Base-by-base conservation (phyloP, 2,113 vertebrate genomes). In the Pandion haliaetus region DNA sequence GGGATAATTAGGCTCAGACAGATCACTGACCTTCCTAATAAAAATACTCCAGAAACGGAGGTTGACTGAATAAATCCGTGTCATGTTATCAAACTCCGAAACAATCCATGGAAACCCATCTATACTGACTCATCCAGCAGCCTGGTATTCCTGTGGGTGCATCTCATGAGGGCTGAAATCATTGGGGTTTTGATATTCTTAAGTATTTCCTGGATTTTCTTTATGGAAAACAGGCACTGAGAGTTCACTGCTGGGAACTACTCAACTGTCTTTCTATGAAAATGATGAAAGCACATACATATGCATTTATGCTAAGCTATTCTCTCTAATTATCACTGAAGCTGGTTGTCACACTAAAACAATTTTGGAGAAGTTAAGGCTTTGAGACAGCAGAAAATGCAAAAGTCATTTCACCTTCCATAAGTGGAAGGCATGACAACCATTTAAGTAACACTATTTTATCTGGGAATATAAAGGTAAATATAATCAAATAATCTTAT, bases 1-100 rank as follows among this genome's bases (percentile, higher is more conserved):
- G 94, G 94, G 57, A 91, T 94, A 93, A 96, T 96, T 82, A 96
- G 61, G 57, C 73, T 85, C 78, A 97, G 95, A 96, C 77, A 94
- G 93, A 96, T 79, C 87, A 93, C 84, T 94, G 96, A 96, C 91
- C 95, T 94, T 93, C 86, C 69, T 84, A 82, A 87, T 11, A 49
- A 96, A 97, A 97, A 95, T 18, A 95, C 19, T n/a, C 9, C n/a
- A 74, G 76, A 88, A 95, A 92, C 5, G 23, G 63, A 85, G 55
- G 76, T 2, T 94, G 76, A 83, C 71, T 77, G 69, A 88, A 92
- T 72, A 94, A 91, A 93, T 94, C 77, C 92, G 52, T 96, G 94
- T 82, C 94, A 76, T 20, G 44, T 76, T 94, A 79, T 28, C 52
- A 76, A 83, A 74, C 17, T 61, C 44, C 81, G 31, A 67, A 94